A percentile compares a stretch with the other conserved stretches of the same genome.
Conservation (phyloP, 92 coral and sea anemone species). For the Heteractis magnifica region DNA sequence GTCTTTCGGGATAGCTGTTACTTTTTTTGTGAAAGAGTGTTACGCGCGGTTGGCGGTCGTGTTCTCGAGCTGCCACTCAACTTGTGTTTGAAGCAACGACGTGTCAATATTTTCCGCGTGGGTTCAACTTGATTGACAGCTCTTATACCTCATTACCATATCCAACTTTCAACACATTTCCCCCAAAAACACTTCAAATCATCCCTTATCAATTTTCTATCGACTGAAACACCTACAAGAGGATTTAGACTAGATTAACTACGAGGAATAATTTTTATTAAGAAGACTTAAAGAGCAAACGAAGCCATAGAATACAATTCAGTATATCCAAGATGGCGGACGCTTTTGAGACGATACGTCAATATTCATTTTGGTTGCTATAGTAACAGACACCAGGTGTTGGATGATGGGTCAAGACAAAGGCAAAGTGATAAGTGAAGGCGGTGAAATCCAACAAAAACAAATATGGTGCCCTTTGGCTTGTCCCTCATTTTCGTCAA, state of each 20-base stretch:
- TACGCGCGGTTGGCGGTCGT: slow-evolving; percentile 99
- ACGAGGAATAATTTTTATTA: background rate
- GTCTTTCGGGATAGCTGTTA: slow-evolving; percentile 67
- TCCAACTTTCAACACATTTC: slow-evolving; percentile 61
- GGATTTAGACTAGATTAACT: background rate
- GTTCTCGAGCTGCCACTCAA: slow-evolving; percentile 94
- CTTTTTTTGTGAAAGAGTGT: slow-evolving; percentile 77
- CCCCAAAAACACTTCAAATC: background rate
- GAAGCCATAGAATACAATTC: slow-evolving; percentile 26
- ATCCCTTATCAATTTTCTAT: background rate
- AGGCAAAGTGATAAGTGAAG: slow-evolving; percentile 46
- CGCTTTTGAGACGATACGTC: slow-evolving; percentile 69
- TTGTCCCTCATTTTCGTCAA: slow-evolving; percentile 32
- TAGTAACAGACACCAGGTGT: slow-evolving; percentile 88
- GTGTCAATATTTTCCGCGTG: slow-evolving; percentile 95
- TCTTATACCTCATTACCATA: slow-evolving; percentile 67
- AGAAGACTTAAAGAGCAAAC: slow-evolving; percentile 2
- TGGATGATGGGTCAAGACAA: slow-evolving; percentile 40
- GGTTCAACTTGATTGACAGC: slow-evolving; percentile 87
- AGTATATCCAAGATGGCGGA: slow-evolving; percentile 85
- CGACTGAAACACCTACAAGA: slow-evolving; percentile 1
- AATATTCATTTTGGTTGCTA: slow-evolving; percentile 85
- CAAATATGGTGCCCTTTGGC: slow-evolving; percentile 32
- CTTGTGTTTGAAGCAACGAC: slow-evolving; percentile 80
- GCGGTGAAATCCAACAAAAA: slow-evolving; percentile 32